phyloP scores from a whole-genome alignment of 2,113 vertebrate species.

The Chrysochloris asiatica region DNA sequence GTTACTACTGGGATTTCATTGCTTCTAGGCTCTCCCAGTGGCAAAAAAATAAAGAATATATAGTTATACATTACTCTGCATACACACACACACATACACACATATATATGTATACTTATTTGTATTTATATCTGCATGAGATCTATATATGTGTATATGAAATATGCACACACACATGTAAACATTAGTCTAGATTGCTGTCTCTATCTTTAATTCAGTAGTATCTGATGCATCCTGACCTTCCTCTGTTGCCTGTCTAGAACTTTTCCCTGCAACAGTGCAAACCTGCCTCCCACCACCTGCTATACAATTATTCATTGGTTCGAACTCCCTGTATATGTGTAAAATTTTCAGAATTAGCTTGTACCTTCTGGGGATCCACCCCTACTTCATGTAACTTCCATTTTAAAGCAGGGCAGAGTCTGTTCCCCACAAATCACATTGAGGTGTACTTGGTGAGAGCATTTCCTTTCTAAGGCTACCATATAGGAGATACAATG shows the following conservation, averaged over 20 bases:
- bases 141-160: background rate
- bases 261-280: background rate
- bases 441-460: background rate
- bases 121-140: background rate
- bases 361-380: background rate
- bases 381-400: background rate
- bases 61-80: background rate
- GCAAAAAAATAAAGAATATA: background rate
- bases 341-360: background rate
- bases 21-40: background rate
- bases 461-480: background rate
- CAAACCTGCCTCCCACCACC: background rate
- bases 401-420: background rate
- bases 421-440: background rate
- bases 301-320: too few species aligned
- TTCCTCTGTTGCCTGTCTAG: background rate
- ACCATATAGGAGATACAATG: background rate
- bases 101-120: accelerated
- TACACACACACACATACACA: accelerated
- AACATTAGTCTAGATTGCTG: background rate
- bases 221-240: too few species aligned
- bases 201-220: background rate
- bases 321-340: background rate
- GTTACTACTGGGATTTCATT: background rate
- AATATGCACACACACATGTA: background rate